These are phyloP conservation scores for Amphipoea oculea DNA, from an alignment of 2,888 invertebrate genomes.

Conservation along the genomic window DNA sequence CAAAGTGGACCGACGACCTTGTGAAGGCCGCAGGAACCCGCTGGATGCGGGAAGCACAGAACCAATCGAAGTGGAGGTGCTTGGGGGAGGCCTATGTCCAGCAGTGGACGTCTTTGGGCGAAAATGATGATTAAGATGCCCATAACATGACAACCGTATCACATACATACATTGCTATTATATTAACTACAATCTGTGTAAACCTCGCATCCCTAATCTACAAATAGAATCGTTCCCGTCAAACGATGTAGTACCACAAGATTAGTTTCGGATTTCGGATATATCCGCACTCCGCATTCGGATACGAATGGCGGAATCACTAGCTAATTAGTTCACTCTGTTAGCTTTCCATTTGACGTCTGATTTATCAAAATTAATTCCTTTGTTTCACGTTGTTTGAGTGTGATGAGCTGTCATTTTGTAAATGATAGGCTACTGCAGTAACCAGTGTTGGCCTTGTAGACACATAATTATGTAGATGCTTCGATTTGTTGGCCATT, in stretches of 20 bases:
- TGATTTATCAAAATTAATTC: constrained; percentile 48
- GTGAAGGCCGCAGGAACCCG: no score
- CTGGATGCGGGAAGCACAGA: no score
- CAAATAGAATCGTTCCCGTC: constrained; percentile 27
- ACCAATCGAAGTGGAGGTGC: no score
- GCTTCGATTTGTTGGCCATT: neutral
- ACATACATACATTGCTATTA: neutral
- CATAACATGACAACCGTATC: no score
- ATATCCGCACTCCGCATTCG: constrained; percentile 27
- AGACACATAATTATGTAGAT: neutral
- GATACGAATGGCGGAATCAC: constrained; percentile 25
- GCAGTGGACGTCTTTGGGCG: no score
- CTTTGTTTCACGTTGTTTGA: constrained; percentile 8
- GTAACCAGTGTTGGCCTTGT: neutral
- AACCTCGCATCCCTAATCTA: constrained; percentile 1
- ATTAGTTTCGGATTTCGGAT: constrained; percentile 48
- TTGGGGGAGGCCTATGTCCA: no score
- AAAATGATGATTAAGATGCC: no score
- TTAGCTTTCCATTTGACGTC: constrained; percentile 28
- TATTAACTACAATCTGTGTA: constrained; percentile 12
- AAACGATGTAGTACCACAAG: constrained; percentile 35
- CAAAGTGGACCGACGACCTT: no score
- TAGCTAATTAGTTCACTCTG: constrained; percentile 40
- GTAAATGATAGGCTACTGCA: neutral
- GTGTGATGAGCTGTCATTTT: neutral